Evolutionary conservation across 2,113 vertebrate genomes (phyloP).

Genomic region (Oxyruncus cristatus): DNA sequence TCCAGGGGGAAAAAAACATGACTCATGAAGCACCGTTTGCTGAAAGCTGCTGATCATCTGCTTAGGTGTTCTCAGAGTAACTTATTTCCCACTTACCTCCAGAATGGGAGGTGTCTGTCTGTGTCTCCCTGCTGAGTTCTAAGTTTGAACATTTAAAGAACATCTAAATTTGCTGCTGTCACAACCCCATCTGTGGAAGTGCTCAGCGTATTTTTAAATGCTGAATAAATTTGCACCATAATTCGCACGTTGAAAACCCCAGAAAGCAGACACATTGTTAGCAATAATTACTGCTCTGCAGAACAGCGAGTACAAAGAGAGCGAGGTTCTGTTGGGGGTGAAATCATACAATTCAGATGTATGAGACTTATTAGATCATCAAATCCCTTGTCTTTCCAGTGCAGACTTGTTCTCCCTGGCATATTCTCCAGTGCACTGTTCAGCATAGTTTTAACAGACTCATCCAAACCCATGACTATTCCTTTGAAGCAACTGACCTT

Average conservation of each 20-base stretch:
- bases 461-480: background rate
- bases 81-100: background rate
- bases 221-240: slow-evolving; percentile 32
- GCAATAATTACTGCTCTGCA: slow-evolving; percentile 31
- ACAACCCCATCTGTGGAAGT: slow-evolving; percentile 43
- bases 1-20: background rate
- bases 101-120: background rate
- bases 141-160: slow-evolving; percentile 38
- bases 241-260: slow-evolving; percentile 9
- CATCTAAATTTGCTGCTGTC: slow-evolving; percentile 47
- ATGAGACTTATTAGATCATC: slow-evolving; percentile 44
- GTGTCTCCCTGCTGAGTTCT: background rate
- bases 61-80: background rate
- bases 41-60: background rate
- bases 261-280: slow-evolving; percentile 33
- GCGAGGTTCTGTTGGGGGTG: background rate
- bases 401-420: background rate
- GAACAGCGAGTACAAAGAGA: slow-evolving; percentile 28
- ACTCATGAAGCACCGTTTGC: background rate
- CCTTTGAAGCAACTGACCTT: background rate
- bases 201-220: background rate
- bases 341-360: slow-evolving; percentile 14
- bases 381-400: slow-evolving; percentile 26
- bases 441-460: background rate
- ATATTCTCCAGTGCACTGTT: background rate